These are phyloP conservation scores for Dorcus hopei DNA, from an alignment of 2,888 invertebrate genomes.

Conservation along the genomic window DNA sequence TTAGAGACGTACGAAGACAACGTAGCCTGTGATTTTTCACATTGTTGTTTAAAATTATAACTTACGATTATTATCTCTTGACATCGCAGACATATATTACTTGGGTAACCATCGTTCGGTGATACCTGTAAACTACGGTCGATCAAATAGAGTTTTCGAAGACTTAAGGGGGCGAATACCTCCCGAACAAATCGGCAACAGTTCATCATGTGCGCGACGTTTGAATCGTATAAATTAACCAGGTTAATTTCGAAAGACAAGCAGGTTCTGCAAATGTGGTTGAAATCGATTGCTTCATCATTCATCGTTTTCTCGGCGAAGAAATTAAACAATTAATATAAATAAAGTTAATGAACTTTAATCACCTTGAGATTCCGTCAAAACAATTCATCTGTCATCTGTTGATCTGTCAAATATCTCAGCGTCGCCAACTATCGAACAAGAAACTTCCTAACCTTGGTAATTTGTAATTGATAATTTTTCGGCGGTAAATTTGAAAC, in stretches of 20 bases:
- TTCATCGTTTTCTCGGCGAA: too few species aligned
- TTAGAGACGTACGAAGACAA: neutral
- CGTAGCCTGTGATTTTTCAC: conserved; percentile 28
- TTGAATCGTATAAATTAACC: conserved; percentile 21
- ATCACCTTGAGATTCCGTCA: too few species aligned
- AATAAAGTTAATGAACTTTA: too few species aligned
- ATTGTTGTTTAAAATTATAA: conserved; percentile 34
- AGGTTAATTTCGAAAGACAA: conserved; percentile 18
- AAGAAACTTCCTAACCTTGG: too few species aligned
- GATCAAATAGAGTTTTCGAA: neutral
- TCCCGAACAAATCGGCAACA: conserved; percentile 21
- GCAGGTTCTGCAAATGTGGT: conserved; percentile 27
- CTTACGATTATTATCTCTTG: conserved; percentile 26
- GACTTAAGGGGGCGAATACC: conserved; percentile 15
- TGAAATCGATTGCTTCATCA: conserved; percentile 11
- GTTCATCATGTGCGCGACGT: conserved; percentile 25
- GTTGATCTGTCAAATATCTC: too few species aligned
- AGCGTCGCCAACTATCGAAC: too few species aligned
- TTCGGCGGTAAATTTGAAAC: too few species aligned
- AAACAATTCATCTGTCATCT: too few species aligned
- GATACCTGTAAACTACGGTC: conserved; percentile 20
- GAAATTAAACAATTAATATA: too few species aligned
- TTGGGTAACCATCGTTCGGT: conserved; percentile 28
- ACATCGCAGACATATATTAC: conserved; percentile 32
- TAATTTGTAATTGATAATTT: too few species aligned